A percentile compares a stretch with the other conserved stretches of the same genome.
These are phyloP conservation scores for Barypeithes pellucidus DNA, from an alignment of 2,888 invertebrate species.

Conservation along the genomic window DNA sequence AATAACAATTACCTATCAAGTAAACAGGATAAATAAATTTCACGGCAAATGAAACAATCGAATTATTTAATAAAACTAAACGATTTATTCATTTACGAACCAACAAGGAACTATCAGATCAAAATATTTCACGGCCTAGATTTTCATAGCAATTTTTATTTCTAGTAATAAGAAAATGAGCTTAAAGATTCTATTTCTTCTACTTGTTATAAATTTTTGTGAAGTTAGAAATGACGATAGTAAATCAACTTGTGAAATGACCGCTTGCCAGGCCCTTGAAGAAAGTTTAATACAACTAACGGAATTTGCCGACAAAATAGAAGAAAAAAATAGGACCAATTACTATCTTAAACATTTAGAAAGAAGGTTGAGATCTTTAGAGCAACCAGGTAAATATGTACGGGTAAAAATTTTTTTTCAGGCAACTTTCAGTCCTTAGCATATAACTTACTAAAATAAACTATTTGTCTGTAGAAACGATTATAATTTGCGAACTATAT, in stretches of 20 bases:
- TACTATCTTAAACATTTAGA: constrained; percentile 75
- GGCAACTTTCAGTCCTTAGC: no score
- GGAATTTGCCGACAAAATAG: constrained; percentile 61
- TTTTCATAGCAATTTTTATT: constrained; percentile 18
- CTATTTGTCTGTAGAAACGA: no score
- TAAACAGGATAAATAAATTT: constrained; percentile 54
- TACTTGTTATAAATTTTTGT: not conserved
- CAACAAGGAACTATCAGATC: constrained; percentile 21
- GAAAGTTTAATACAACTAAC: constrained; percentile 65
- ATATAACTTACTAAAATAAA: no score
- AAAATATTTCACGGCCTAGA: constrained; percentile 16
- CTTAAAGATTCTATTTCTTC: constrained; percentile 14
- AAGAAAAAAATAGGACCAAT: constrained; percentile 64
- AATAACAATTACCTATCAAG: not conserved
- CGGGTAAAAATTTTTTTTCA: no score
- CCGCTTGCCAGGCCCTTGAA: constrained; percentile 74
- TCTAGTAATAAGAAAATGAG: constrained; percentile 14
- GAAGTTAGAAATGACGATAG: constrained; percentile 19
- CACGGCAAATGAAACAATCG: constrained; percentile 55
- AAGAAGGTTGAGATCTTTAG: constrained; percentile 78
- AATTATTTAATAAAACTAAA: constrained; percentile 59
- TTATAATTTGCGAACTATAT: no score
- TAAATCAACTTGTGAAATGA: constrained; percentile 68
- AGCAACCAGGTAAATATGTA: constrained; percentile 77
- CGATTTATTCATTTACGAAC: constrained; percentile 33